A percentile compares a stretch with the other conserved stretches of the same genome.
phyloP scores from a whole-genome alignment of 1,140 invertebrate genomes.

The Akabosia matsudoensis region DNA sequence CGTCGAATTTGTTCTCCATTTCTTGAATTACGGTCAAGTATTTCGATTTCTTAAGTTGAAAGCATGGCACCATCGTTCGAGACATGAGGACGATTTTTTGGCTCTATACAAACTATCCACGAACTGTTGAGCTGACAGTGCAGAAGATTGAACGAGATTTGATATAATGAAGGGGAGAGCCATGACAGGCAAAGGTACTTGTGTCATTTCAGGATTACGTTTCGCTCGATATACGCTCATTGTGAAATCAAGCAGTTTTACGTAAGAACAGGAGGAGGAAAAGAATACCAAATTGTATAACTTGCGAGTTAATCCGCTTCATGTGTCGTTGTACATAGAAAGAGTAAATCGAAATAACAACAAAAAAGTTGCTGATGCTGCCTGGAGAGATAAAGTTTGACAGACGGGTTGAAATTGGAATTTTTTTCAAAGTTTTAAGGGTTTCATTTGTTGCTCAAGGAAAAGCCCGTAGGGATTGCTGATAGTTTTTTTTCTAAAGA shows the following conservation, averaged over 20 bases:
- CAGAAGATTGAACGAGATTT: conserved; percentile 12
- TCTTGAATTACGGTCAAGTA: no score
- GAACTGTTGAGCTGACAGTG: neutral
- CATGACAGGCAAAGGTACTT: neutral
- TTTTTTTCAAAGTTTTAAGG: conserved; percentile 38
- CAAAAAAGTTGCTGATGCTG: neutral
- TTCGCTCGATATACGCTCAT: neutral
- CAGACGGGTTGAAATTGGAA: conserved; percentile 39
- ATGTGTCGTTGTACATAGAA: neutral
- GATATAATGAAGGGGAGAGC: neutral
- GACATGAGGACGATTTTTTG: neutral
- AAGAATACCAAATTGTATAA: no score
- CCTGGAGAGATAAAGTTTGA: conserved; percentile 33
- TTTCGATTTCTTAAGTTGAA: no score
- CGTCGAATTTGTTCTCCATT: no score
- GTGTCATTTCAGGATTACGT: neutral
- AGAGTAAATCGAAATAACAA: neutral
- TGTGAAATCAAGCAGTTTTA: neutral
- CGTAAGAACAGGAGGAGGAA: conserved; percentile 18
- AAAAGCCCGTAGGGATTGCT: conserved; percentile 29
- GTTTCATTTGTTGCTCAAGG: conserved; percentile 31
- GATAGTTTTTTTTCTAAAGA: neutral
- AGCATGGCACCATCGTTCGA: no score
- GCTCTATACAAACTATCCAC: neutral
- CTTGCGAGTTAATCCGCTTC: neutral